These are phyloP conservation scores for Xylocampa areola DNA, from an alignment of 2,888 invertebrate genomes.

Conservation along the genomic window DNA sequence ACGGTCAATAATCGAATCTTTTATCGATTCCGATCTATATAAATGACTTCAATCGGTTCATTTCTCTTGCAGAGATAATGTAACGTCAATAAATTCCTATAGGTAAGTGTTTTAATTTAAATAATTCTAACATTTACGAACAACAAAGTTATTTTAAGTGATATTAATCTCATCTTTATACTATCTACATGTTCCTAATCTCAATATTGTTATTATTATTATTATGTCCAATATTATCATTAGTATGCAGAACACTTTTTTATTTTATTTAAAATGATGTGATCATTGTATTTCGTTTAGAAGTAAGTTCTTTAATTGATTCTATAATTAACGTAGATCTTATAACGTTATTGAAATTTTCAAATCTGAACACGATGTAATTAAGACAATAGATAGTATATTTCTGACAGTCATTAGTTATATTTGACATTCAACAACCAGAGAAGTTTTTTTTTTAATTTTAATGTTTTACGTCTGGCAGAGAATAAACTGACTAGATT, in stretches of 20 bases:
- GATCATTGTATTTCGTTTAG: constrained; percentile 12
- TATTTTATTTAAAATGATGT: constrained; percentile 23
- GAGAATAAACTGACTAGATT: no score
- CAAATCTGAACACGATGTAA: no score
- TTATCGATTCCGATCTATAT: constrained; percentile 36
- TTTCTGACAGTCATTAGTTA: no score
- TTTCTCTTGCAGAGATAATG: constrained; percentile 25
- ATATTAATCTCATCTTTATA: constrained; percentile 40
- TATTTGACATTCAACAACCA: no score
- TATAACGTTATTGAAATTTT: no score
- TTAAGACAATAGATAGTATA: no score
- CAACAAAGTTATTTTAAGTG: constrained; percentile 15
- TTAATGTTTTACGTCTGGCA: no score
- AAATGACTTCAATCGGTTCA: constrained; percentile 1
- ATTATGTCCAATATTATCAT: constrained; percentile 23
- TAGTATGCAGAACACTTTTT: constrained; percentile 22
- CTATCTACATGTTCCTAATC: constrained; percentile 25
- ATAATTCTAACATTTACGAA: constrained; percentile 41
- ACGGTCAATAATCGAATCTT: constrained; percentile 22
- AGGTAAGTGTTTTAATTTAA: constrained; percentile 48
- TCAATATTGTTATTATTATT: constrained; percentile 33
- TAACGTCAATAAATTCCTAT: constrained; percentile 37
- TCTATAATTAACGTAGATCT: background rate
- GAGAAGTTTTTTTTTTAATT: no score
- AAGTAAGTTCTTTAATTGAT: constrained; percentile 16